Evolutionary conservation across 2,113 vertebrate species (phyloP).

Genomic region (Collichthys lucidus): DNA sequence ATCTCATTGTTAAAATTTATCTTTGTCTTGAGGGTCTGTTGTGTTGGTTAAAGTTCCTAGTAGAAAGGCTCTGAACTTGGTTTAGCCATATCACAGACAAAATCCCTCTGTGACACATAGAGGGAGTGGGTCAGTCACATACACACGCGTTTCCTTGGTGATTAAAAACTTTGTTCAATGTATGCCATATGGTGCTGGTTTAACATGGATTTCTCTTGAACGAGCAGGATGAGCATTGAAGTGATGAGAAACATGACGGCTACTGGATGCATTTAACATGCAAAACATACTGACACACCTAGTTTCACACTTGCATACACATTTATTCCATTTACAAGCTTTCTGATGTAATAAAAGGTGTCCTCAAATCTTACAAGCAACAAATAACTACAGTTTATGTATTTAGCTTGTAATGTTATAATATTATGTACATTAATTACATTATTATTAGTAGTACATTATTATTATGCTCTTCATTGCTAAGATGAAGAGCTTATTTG

Average conservation of each 20-base stretch:
- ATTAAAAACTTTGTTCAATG: slow-evolving; percentile 29
- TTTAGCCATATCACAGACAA: slow-evolving; percentile 30
- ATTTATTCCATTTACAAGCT: background rate
- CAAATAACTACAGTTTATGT: background rate
- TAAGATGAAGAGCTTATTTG: background rate
- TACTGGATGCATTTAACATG: slow-evolving; percentile 35
- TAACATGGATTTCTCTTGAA: slow-evolving; percentile 16
- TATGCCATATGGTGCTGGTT: slow-evolving; percentile 35
- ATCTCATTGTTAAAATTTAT: slow-evolving; percentile 42
- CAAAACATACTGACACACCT: slow-evolving; percentile 6
- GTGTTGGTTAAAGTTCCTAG: slow-evolving; percentile 39
- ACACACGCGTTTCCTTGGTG: slow-evolving; percentile 10
- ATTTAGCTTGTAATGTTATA: background rate
- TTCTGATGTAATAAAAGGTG: background rate
- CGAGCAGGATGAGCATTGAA: slow-evolving; percentile 20
- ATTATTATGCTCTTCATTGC: too few relatives aligned
- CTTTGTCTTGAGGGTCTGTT: slow-evolving; percentile 47
- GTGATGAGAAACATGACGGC: slow-evolving; percentile 37
- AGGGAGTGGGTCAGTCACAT: slow-evolving; percentile 13
- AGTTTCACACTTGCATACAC: background rate
- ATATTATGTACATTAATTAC: background rate
- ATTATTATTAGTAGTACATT: too few relatives aligned
- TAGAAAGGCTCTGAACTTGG: slow-evolving; percentile 30
- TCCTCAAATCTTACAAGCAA: background rate
- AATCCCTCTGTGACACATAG: slow-evolving; percentile 29